Conservation (phyloP, 64 coral and sea anemone species). For the Pocillopora verrucosa region DNA sequence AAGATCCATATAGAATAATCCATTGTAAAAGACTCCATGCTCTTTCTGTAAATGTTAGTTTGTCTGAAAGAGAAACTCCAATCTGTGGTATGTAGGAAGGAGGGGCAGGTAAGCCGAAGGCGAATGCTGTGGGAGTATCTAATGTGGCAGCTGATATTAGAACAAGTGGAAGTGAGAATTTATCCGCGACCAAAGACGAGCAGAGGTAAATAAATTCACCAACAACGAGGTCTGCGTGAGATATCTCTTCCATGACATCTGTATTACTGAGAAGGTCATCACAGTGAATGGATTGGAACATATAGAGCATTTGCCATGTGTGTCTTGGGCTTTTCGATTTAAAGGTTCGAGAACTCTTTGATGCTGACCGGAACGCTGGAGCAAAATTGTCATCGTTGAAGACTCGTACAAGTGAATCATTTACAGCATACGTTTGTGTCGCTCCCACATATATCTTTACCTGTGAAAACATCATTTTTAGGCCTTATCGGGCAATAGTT, state of each 20-base stretch:
- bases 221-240: constrained; percentile 17
- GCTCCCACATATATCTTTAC: constrained; percentile 9
- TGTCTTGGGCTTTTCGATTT: background rate
- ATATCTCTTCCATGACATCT: constrained; percentile 1
- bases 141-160: background rate
- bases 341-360: no score
- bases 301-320: background rate
- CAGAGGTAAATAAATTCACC: constrained; percentile 24
- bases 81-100: constrained; percentile 1
- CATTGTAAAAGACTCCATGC: background rate
- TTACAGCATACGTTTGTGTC: background rate
- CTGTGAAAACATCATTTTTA: background rate
- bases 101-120: background rate
- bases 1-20: background rate
- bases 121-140: background rate
- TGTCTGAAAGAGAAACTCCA: background rate
- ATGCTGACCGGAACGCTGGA: background rate
- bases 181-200: constrained; percentile 20
- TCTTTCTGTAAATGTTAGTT: constrained; percentile 17
- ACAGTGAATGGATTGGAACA: background rate
- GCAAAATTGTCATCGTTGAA: background rate
- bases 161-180: constrained; percentile 39
- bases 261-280: constrained; percentile 17
- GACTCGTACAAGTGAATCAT: background rate
- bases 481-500: background rate